A percentile compares a stretch with the other conserved stretches of the same genome.
phyloP scores from a whole-genome alignment of 1,140 invertebrate genomes.

The Schlechtendalia chinensis region DNA sequence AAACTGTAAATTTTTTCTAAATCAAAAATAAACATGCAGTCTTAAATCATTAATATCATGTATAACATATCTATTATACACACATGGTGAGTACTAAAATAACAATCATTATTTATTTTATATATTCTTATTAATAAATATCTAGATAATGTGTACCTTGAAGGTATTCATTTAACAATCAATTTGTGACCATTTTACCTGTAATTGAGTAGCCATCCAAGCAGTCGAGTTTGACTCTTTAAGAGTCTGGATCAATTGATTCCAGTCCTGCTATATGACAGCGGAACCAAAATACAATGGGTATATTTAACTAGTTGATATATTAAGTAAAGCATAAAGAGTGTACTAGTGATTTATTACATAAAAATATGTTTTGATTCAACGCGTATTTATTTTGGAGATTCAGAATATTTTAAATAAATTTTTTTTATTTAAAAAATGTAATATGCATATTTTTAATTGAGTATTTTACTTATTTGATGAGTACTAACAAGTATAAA shows the following conservation, averaged over 20 bases:
- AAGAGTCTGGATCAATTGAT: slow-evolving; percentile 75
- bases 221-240: slow-evolving; percentile 62
- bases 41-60: neutral
- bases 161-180: slow-evolving; percentile 8
- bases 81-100: neutral
- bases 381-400: neutral
- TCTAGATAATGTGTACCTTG: neutral
- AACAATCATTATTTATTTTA: neutral
- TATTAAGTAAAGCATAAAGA: neutral
- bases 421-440: too few relatives aligned
- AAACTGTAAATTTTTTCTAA: neutral
- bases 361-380: neutral
- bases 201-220: slow-evolving; percentile 46
- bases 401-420: neutral
- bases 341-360: neutral
- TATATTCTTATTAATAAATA: neutral
- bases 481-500: too few relatives aligned
- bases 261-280: slow-evolving; percentile 65
- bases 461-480: too few relatives aligned
- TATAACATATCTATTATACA: too few relatives aligned
- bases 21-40: slow-evolving; percentile 13
- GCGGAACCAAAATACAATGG: slow-evolving; percentile 44
- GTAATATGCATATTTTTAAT: too few relatives aligned
- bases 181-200: slow-evolving; percentile 44
- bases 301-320: neutral